A percentile compares a stretch with the other conserved stretches of the same genome.
Evolutionary conservation across 1,140 invertebrate genomes (phyloP).

Genomic region (Piezodorus guildinii): DNA sequence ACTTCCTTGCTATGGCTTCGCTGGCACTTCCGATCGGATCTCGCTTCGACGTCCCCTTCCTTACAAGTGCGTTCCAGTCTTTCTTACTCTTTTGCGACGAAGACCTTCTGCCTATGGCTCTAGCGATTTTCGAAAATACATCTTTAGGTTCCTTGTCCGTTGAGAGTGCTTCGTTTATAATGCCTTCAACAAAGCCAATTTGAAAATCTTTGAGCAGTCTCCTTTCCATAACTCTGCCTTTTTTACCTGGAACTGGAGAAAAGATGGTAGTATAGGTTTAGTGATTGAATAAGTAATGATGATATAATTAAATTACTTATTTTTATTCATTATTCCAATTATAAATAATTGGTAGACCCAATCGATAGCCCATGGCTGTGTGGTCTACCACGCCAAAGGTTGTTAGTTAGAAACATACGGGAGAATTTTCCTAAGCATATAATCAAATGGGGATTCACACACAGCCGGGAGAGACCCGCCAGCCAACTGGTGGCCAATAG

Average conservation of each 20-base stretch:
- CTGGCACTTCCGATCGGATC: constrained; percentile 68
- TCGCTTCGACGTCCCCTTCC: constrained; percentile 48
- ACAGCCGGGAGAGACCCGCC: too few species aligned
- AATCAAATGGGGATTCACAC: too few species aligned
- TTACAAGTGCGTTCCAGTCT: constrained; percentile 74
- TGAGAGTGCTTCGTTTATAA: constrained; percentile 58
- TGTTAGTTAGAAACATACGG: too few species aligned
- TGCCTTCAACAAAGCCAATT: constrained; percentile 72
- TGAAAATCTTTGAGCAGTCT: constrained; percentile 80
- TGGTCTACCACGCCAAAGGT: too few species aligned
- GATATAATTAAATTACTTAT: too few species aligned
- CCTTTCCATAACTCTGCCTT: constrained; percentile 71
- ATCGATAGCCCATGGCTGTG: too few species aligned
- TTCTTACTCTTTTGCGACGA: constrained; percentile 47
- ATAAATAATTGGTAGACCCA: too few species aligned
- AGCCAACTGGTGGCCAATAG: too few species aligned
- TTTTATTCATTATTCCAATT: too few species aligned
- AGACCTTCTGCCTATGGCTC: constrained; percentile 54
- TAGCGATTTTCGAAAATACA: constrained; percentile 66
- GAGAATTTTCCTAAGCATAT: too few species aligned
- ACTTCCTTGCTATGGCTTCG: constrained; percentile 45
- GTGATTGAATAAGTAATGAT: too few species aligned
- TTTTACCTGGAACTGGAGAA: constrained; percentile 57
- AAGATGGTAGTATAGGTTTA: neutral
- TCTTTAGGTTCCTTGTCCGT: constrained; percentile 55